A percentile compares a stretch with the other conserved stretches of the same genome.
Evolutionary conservation across 2,888 invertebrate genomes (phyloP).

Genomic region (Apodemia hepburni): DNA sequence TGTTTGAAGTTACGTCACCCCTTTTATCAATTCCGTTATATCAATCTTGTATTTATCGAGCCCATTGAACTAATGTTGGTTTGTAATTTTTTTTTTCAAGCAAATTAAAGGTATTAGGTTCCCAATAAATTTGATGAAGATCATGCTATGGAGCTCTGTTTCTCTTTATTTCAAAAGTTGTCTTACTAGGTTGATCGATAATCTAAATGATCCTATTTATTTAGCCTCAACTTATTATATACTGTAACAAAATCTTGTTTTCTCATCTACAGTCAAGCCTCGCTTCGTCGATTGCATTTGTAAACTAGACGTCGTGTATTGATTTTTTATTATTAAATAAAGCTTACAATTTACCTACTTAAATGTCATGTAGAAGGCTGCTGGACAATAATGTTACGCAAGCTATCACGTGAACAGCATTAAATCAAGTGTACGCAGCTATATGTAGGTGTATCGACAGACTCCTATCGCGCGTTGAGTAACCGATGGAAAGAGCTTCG

Average conservation of each 20-base stretch:
- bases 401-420: constrained; percentile 65
- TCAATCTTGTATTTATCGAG: not conserved
- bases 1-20: constrained; percentile 18
- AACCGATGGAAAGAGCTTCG: constrained; percentile 75
- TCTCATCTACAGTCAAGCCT: constrained; percentile 17
- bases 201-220: no score
- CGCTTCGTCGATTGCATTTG: not conserved
- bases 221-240: no score
- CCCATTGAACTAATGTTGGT: not conserved
- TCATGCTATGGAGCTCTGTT: no score
- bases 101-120: no score
- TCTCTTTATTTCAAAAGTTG: no score
- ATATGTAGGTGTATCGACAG: constrained; percentile 57
- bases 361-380: constrained; percentile 29
- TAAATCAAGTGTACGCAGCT: constrained; percentile 47
- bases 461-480: constrained; percentile 72
- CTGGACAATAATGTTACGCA: constrained; percentile 64
- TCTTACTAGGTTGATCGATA: no score
- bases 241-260: constrained; percentile 27
- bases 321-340: constrained; percentile 14
- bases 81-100: no score
- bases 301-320: constrained; percentile 11
- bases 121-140: no score
- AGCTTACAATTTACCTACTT: constrained; percentile 13
- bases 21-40: not conserved